phyloP scores from a whole-genome alignment of 2,797 vertebrate species.

The Aplochiton taeniatus region DNA sequence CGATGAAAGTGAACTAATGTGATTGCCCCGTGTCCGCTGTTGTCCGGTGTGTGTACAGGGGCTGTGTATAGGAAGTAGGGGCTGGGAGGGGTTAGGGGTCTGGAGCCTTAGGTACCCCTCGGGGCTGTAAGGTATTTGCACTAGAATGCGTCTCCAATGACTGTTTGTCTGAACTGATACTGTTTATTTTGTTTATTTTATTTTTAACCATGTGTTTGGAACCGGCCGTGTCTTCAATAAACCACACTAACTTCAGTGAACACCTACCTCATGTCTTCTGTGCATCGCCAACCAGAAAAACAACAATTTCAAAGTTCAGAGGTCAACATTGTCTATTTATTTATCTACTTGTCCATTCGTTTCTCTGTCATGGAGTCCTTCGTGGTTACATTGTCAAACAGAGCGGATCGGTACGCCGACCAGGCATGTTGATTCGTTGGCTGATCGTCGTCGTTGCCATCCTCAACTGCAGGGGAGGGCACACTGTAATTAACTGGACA shows the following conservation, averaged over 20 bases:
- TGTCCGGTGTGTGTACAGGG: no score
- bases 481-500: background rate
- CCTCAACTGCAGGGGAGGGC: background rate
- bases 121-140: background rate
- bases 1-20: background rate
- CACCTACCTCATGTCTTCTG: background rate
- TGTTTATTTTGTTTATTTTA: constrained; percentile 11
- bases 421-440: no score
- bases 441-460: background rate
- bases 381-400: constrained; percentile 25
- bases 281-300: background rate
- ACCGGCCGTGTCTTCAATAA: constrained; percentile 6
- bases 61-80: background rate
- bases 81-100: background rate
- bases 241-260: background rate
- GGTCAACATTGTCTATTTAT: constrained; percentile 46
- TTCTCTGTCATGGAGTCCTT: constrained; percentile 29
- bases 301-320: constrained; percentile 14
- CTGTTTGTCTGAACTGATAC: background rate
- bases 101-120: background rate
- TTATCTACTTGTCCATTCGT: constrained; percentile 37
- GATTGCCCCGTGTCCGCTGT: background rate
- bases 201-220: background rate
- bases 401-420: constrained; percentile 15
- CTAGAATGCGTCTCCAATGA: background rate